A percentile compares a stretch with the other conserved stretches of the same genome.
Conservation (phyloP, 2,113 vertebrate species). For the Gambusia holbrooki region DNA sequence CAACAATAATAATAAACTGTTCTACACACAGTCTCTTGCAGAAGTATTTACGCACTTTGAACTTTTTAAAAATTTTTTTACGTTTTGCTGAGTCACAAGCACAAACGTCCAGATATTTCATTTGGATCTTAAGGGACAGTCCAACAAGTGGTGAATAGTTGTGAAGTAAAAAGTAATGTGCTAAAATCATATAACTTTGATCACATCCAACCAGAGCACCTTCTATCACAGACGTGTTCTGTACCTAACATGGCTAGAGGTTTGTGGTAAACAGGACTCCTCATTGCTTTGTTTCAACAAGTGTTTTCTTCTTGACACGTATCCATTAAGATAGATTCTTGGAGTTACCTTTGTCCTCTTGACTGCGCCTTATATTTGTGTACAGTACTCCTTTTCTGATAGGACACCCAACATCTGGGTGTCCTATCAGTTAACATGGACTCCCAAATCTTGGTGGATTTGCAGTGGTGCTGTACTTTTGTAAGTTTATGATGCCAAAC, state of each 20-base stretch:
- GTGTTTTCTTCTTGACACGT: too few relatives aligned
- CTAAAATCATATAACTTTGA: not conserved
- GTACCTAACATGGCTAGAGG: too few relatives aligned
- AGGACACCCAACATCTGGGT: too few relatives aligned
- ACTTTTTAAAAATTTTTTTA: not conserved
- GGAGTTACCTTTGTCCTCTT: not conserved
- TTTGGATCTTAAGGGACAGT: not conserved
- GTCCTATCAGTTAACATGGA: not conserved
- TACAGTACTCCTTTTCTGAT: not conserved
- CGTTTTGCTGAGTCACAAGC: not conserved
- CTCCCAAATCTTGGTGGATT: not conserved
- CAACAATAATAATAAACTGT: conserved; percentile 70
- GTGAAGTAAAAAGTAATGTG: not conserved
- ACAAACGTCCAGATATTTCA: not conserved
- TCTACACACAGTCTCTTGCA: conserved; percentile 60
- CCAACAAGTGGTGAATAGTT: not conserved
- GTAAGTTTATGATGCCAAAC: not conserved
- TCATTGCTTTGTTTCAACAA: not conserved
- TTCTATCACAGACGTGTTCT: not conserved
- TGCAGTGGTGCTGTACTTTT: not conserved
- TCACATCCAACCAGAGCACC: not conserved
- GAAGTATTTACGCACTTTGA: not conserved
- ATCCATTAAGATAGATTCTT: too few relatives aligned
- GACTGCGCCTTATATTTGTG: not conserved
- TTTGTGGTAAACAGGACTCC: too few relatives aligned